Base-by-base conservation (phyloP, 2,888 invertebrate species). In the Tetrapedia diversipes region DNA sequence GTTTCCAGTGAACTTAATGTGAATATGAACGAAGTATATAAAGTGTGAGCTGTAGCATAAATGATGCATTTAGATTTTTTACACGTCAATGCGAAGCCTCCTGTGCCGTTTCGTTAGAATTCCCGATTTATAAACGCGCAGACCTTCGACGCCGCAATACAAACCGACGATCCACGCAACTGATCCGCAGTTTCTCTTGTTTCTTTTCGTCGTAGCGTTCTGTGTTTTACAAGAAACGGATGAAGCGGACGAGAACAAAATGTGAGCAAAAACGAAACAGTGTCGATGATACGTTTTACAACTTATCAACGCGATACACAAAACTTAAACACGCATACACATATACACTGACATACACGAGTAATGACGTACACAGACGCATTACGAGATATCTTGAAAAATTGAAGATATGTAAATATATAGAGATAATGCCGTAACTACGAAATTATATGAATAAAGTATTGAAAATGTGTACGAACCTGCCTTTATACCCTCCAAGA, bases 1-100 rank as follows among this genome's bases (percentile, higher is more conserved):
- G 43, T 75, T 70, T 51, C 54, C 63, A 61, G 41, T 19, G 34
- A 54, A 27, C 56, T 64, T 10, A 34, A 59, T 39, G 57, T 64
- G 71, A 39, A 72, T 67, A 70, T 65, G 63, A 66, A 60, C 65
- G 60, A 79, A 63, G 16, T 56, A 61, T 45, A 64, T 63, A 59
- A 79, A 8, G 45, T 69, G 72, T 59, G 68, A 72, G 72, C 63
- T 49, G 78, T 82, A 85, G 84, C 81, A 37, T 77, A 57, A 83
- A 84, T 77, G 83, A 79, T 82, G 85, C 86, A 86, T 88, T 87
- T 90, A 90, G 89, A 90, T 90, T 90, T 90, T 90, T 86, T 89
- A 90, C 89, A 89, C 86, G 85, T 88, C 82, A 83, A 85, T 80
- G 68, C 82, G 70, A 84, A 77, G 82, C 80, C 86, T 86, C 83